Base-by-base conservation (phyloP, 1,140 invertebrate species). In the Sarcophaga peregrina region DNA sequence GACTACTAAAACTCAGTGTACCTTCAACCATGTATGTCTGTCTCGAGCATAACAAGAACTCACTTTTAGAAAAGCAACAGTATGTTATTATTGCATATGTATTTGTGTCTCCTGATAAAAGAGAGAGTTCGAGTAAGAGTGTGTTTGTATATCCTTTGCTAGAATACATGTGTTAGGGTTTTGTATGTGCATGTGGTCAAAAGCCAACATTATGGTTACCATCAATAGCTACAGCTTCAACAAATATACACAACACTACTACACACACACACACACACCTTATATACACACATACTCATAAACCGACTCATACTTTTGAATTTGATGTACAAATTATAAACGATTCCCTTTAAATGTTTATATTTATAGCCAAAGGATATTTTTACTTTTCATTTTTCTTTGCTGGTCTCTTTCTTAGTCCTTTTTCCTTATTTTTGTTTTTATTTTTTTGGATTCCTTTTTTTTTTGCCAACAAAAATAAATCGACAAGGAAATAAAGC, bases 301-400 rank as follows among this genome's bases (percentile, higher is more conserved):
- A 1, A 37, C 25, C 25, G 1, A 37, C 25, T 37, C 25, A 37
- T 37, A 37, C 8, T 17, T 50, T 54, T n/a, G n/a, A 48, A 76
- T 17, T 83, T 45, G 20, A 15, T 74, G 52, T 75, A 81, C 25
- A 80, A 83, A 83, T 83, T 83, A 83, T 83, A 82, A 82, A 83
- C 80, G 83, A 83, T 83, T 83, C 20, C 83, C 82, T n/a, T 58
- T 76, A 83, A 83, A 83, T 73, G 83, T 81, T 81, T 82, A 83
- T 83, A 48, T 76, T 73, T 80, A 11, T 52, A 58, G 82, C 76
- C 62, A 73, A 37, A 83, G 82, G 37, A 50, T 83, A 80, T 83
- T 37, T 80, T 20, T 47, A 50, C 46, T 47, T 17, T 76, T 47
- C 8, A 10, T 74, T 74, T 37, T 46, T 46, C 45, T 74, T 37